Conservation (phyloP, 1,140 invertebrate genomes). For the Aethina tumida region DNA sequence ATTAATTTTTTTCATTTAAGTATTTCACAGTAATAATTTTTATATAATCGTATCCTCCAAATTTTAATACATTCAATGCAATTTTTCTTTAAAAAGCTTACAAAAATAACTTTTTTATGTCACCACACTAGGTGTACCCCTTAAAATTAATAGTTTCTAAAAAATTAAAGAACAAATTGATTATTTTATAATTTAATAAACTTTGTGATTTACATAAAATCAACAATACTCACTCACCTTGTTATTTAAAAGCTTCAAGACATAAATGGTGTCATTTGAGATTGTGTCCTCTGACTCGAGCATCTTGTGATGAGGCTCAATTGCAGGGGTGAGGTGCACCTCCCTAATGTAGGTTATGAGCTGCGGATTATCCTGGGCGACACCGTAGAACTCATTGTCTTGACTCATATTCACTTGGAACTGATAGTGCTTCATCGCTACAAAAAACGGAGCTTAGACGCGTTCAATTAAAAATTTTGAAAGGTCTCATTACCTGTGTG, state of each 20-base stretch:
- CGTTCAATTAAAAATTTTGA: neutral
- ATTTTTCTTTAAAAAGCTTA: no score
- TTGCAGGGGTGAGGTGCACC: conserved; percentile 42
- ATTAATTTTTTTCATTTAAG: no score
- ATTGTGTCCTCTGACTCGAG: conserved; percentile 23
- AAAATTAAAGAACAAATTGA: neutral
- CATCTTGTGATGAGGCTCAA: conserved; percentile 34
- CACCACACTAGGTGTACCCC: no score
- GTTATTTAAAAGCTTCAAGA: conserved; percentile 35
- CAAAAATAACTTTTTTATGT: no score
- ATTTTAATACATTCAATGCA: no score
- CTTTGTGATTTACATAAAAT: conserved; percentile 1
- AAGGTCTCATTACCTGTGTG: conserved; percentile 44
- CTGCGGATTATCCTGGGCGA: conserved; percentile 60
- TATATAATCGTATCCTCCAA: no score
- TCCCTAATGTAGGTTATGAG: conserved; percentile 62
- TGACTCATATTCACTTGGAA: conserved; percentile 61
- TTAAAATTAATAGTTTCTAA: no score
- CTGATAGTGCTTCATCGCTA: conserved; percentile 53
- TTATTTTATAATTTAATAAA: conserved; percentile 4
- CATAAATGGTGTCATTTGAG: conserved; percentile 29
- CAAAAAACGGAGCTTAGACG: conserved; percentile 4
- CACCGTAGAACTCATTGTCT: conserved; percentile 59
- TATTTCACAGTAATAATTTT: no score
- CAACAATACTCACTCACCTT: conserved; percentile 31